These are phyloP conservation scores for Triplophysa siluroides DNA, from an alignment of 2,113 vertebrate species.

Conservation along the genomic window DNA sequence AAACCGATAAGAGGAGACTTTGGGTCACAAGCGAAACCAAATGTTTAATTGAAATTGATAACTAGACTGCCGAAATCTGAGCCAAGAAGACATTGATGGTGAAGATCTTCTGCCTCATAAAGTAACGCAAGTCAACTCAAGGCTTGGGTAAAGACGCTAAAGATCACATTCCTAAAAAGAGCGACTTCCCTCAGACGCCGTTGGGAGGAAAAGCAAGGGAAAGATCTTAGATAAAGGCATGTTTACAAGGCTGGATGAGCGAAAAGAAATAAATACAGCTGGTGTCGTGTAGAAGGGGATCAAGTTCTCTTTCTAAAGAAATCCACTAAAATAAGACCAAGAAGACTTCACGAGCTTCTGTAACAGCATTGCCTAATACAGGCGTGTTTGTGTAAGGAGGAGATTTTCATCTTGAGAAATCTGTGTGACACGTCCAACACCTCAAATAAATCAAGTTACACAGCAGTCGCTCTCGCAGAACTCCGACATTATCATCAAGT, in stretches of 20 bases:
- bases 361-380: neutral
- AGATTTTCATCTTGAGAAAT: slow-evolving; percentile 11
- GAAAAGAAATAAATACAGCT: neutral
- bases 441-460: neutral
- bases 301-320: neutral
- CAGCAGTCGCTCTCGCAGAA: slow-evolving; percentile 52
- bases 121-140: too few relatives aligned
- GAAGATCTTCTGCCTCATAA: too few relatives aligned
- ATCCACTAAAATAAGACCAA: neutral
- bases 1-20: too few relatives aligned
- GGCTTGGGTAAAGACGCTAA: neutral
- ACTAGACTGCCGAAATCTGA: too few relatives aligned
- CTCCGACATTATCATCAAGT: slow-evolving; percentile 39
- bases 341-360: too few relatives aligned
- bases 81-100: too few relatives aligned
- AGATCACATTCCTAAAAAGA: neutral
- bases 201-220: neutral
- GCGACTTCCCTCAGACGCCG: neutral
- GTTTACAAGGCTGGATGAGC: neutral
- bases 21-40: too few relatives aligned
- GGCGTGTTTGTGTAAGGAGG: neutral
- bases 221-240: neutral
- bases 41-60: too few relatives aligned
- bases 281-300: neutral
- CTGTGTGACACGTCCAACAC: neutral